Percentiles rank a stretch among this genome's conserved stretches.
phyloP scores from a whole-genome alignment of 2,888 invertebrate genomes.

The Oscheius onirici region DNA sequence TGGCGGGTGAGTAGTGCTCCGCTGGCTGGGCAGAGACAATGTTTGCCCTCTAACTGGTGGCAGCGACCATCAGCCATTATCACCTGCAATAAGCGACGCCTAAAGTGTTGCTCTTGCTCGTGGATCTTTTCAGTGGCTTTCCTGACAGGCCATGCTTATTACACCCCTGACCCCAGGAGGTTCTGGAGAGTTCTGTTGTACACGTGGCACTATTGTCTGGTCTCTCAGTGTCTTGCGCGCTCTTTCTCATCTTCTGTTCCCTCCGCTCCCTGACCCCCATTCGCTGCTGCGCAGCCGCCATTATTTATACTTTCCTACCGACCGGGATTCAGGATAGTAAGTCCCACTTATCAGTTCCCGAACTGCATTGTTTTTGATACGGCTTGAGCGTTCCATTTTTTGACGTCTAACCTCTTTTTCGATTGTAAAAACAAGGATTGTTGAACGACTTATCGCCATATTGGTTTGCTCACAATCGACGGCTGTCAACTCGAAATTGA shows the following conservation, averaged over 20 bases:
- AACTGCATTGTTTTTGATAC: background rate
- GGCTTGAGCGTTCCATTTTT: background rate
- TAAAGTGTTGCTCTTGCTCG: background rate
- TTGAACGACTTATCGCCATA: slow-evolving; percentile 30
- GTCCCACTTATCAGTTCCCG: slow-evolving; percentile 3
- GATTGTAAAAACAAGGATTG: background rate
- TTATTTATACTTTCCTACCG: slow-evolving; percentile 33
- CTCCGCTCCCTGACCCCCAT: slow-evolving; percentile 35
- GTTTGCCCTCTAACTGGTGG: too few relatives aligned
- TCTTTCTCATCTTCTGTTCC: slow-evolving; percentile 29
- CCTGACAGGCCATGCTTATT: slow-evolving; percentile 1
- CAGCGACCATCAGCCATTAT: too few relatives aligned
- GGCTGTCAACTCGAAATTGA: slow-evolving; percentile 31
- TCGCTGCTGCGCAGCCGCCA: slow-evolving; percentile 29
- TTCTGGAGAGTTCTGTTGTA: slow-evolving; percentile 32
- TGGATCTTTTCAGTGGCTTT: background rate
- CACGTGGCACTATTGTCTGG: slow-evolving; percentile 30
- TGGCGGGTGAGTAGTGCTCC: too few relatives aligned
- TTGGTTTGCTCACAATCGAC: slow-evolving; percentile 31
- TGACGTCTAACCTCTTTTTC: background rate
- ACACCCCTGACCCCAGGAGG: slow-evolving; percentile 32
- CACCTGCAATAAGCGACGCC: too few relatives aligned
- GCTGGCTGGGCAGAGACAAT: too few relatives aligned
- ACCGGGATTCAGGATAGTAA: slow-evolving; percentile 31
- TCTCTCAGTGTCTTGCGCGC: slow-evolving; percentile 9